Evolutionary conservation across 2,113 vertebrate genomes (phyloP).

Genomic region (Cebus imitator): DNA sequence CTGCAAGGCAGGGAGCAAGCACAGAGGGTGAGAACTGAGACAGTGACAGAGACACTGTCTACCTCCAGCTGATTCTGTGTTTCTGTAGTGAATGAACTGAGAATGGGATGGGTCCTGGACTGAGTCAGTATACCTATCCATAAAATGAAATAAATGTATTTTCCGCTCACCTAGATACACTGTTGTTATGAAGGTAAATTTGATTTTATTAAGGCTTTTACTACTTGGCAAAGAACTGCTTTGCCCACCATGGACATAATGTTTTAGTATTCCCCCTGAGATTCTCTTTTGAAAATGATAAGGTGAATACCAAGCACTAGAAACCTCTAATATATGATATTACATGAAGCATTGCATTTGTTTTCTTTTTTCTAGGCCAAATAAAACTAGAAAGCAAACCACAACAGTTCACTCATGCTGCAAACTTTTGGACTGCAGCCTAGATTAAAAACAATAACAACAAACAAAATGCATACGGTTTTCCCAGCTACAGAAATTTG

Average conservation of each 20-base stretch:
- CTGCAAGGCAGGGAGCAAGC: neutral
- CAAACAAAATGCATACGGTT: slow-evolving; percentile 36
- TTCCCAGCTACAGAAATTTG: slow-evolving; percentile 46
- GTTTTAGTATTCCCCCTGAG: neutral
- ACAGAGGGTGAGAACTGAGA: neutral
- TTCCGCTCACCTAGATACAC: neutral
- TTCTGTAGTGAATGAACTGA: neutral
- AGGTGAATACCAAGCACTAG: neutral
- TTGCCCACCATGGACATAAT: neutral
- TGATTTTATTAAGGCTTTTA: slow-evolving; percentile 16
- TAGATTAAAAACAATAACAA: slow-evolving; percentile 61
- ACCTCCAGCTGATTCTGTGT: neutral
- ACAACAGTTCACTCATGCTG: slow-evolving; percentile 37
- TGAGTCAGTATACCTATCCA: neutral
- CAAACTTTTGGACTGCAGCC: slow-evolving; percentile 60
- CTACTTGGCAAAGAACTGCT: neutral
- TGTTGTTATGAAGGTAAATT: neutral
- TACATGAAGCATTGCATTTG: neutral
- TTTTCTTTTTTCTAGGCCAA: slow-evolving; percentile 46
- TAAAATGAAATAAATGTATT: neutral
- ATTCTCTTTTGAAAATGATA: slow-evolving; percentile 29
- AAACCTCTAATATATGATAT: neutral
- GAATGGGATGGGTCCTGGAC: neutral
- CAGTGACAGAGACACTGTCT: neutral
- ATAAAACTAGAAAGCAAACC: slow-evolving; percentile 52